A percentile compares a stretch with the other conserved stretches of the same genome.
phyloP scores from a whole-genome alignment of 2,113 vertebrate species.

The Vidua macroura region DNA sequence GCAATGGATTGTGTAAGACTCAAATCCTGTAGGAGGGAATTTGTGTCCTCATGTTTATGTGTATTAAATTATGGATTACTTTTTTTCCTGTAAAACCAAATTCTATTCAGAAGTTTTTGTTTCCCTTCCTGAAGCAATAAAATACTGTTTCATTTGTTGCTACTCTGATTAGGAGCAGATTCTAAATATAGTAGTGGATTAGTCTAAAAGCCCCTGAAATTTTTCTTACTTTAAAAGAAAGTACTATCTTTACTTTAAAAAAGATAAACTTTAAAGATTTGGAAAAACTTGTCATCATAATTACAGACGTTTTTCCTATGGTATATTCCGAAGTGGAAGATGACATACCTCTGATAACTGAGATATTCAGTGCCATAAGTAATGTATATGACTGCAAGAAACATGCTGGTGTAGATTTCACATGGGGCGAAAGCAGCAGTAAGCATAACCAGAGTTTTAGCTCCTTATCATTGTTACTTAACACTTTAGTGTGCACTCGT shows the following conservation, averaged over 20 bases:
- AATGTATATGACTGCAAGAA: background rate
- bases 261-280: background rate
- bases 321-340: background rate
- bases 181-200: background rate
- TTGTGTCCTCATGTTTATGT: background rate
- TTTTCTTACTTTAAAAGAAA: background rate
- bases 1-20: background rate
- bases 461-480: background rate
- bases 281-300: background rate
- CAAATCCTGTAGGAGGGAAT: background rate
- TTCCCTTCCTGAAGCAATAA: background rate
- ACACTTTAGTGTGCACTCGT: background rate
- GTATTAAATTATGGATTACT: background rate
- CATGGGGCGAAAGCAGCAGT: background rate
- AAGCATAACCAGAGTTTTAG: background rate
- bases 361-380: background rate
- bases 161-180: background rate
- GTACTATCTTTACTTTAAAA: background rate
- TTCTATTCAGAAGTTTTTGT: background rate
- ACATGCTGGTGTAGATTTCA: background rate
- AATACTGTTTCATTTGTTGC: background rate
- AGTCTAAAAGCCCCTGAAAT: background rate
- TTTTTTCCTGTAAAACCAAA: background rate
- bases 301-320: background rate
- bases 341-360: background rate